phyloP scores from a whole-genome alignment of 2,113 vertebrate species.

The Ia io region DNA sequence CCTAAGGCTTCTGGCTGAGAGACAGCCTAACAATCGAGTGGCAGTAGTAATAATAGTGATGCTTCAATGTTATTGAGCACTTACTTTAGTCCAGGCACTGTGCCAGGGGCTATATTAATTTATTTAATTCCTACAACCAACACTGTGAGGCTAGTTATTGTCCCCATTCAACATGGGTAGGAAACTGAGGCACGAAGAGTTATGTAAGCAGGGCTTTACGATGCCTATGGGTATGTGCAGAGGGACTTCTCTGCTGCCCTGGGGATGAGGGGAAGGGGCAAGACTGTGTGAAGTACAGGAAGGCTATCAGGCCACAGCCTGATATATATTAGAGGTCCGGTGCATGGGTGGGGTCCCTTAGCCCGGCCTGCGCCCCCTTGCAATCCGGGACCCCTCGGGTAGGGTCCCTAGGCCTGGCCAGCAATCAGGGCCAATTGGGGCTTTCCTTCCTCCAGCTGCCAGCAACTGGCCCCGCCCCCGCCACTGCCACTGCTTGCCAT shows the following conservation, averaged over 20 bases:
- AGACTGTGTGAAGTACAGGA: background rate
- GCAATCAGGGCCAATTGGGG: too few relatives aligned
- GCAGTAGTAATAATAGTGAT: background rate
- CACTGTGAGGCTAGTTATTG: background rate
- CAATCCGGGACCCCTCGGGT: too few relatives aligned
- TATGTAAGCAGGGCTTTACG: background rate
- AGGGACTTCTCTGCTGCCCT: background rate
- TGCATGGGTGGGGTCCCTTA: too few relatives aligned
- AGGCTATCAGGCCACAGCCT: background rate
- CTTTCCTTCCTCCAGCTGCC: too few relatives aligned
- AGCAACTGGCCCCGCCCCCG: too few relatives aligned
- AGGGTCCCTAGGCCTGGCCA: too few relatives aligned
- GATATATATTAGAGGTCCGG: background rate
- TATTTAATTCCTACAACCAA: background rate
- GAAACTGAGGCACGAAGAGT: background rate
- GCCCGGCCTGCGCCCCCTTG: too few relatives aligned
- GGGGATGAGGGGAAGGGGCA: background rate
- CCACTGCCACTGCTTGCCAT: too few relatives aligned
- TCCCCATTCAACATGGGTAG: background rate
- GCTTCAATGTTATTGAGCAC: background rate
- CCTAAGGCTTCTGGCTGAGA: background rate
- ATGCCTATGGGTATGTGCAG: fast-evolving
- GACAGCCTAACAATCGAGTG: background rate
- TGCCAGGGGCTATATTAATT: background rate
- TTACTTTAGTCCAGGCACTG: background rate